These are phyloP conservation scores for Clitarchus hookeri DNA, from an alignment of 2,888 invertebrate genomes.

Conservation along the genomic window DNA sequence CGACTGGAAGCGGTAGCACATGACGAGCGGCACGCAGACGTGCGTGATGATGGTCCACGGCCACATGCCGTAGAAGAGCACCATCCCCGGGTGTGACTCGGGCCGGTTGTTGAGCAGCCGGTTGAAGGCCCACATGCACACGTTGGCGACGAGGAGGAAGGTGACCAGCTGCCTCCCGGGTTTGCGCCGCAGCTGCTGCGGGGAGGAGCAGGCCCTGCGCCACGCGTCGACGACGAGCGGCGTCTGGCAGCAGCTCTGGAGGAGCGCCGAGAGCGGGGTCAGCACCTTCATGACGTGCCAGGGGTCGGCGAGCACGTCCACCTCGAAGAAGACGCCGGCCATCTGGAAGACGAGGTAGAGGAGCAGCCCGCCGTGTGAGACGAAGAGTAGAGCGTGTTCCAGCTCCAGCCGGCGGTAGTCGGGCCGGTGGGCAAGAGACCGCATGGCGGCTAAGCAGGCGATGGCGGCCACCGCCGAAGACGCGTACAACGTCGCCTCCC, in stretches of 20 bases:
- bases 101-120: slow-evolving; percentile 83
- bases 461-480: slow-evolving; percentile 54
- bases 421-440: slow-evolving; percentile 8
- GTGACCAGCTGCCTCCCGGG: slow-evolving; percentile 86
- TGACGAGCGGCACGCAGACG: slow-evolving; percentile 85
- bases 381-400: slow-evolving; percentile 56
- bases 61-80: slow-evolving; percentile 83
- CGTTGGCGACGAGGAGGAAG: slow-evolving; percentile 77
- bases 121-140: slow-evolving; percentile 89
- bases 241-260: slow-evolving; percentile 53
- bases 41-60: slow-evolving; percentile 92
- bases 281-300: slow-evolving; percentile 29
- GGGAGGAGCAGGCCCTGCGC: slow-evolving; percentile 70
- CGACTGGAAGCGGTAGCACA: slow-evolving; percentile 89
- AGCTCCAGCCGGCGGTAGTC: slow-evolving; percentile 53
- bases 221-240: slow-evolving; percentile 62
- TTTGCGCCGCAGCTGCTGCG: slow-evolving; percentile 71
- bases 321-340: slow-evolving; percentile 37
- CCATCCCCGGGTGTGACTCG: slow-evolving; percentile 79
- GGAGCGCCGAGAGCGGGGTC: slow-evolving; percentile 33
- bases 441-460: slow-evolving; percentile 47
- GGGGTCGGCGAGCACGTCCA: slow-evolving; percentile 43
- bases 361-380: slow-evolving; percentile 59
- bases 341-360: slow-evolving; percentile 56
- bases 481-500: slow-evolving; percentile 38